These are phyloP conservation scores for Eupithecia inturbata DNA, from an alignment of 2,888 invertebrate genomes.

Conservation along the genomic window DNA sequence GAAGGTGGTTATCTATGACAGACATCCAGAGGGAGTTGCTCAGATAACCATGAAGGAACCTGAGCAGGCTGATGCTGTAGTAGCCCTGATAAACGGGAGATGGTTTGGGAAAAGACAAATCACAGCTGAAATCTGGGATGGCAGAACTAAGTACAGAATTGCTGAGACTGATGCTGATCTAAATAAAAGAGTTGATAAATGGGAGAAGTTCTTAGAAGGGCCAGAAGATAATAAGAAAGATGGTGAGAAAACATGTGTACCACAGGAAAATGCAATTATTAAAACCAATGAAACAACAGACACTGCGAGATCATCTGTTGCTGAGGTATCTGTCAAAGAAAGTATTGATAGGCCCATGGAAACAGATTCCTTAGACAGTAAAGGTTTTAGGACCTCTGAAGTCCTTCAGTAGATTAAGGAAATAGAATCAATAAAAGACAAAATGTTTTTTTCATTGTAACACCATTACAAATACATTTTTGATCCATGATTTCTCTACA, in stretches of 20 bases:
- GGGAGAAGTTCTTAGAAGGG: conserved; percentile 92
- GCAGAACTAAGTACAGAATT: conserved; percentile 95
- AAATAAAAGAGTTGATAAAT: conserved; percentile 91
- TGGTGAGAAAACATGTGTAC: conserved; percentile 5
- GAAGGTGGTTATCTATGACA: conserved; percentile 95
- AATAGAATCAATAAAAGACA: background rate
- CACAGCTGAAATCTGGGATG: conserved; percentile 96
- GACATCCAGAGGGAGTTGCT: conserved; percentile 97
- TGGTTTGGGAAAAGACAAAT: conserved; percentile 95
- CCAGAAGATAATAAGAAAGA: conserved; percentile 68
- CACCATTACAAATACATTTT: background rate
- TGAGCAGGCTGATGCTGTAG: conserved; percentile 95
- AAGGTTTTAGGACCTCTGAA: conserved; percentile 4
- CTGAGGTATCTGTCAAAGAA: background rate
- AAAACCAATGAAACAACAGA: conserved; percentile 5
- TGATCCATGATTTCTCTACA: too few relatives aligned
- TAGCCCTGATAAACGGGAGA: conserved; percentile 93
- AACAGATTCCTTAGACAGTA: conserved; percentile 5
- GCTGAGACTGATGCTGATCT: conserved; percentile 95
- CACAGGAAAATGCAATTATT: background rate
- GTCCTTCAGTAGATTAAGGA: background rate
- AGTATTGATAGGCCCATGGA: conserved; percentile 4
- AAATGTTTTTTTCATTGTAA: background rate
- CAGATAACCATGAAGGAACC: conserved; percentile 95
- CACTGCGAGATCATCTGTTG: conserved; percentile 7